phyloP scores from a whole-genome alignment of 2,888 invertebrate species.

The Drosophila neotestacea region DNA sequence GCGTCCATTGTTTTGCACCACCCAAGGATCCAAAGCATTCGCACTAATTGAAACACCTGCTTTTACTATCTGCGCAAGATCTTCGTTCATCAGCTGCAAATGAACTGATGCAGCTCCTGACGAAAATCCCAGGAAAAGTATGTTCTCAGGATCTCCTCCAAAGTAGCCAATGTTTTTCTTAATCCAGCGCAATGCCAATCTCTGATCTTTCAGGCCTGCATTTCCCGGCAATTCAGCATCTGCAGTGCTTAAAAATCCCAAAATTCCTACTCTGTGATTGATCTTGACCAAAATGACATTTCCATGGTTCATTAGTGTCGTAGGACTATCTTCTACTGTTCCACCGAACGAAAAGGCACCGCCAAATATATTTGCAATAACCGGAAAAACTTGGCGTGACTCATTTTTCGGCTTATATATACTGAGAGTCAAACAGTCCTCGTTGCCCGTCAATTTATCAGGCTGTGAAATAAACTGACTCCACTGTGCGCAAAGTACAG shows the following conservation, averaged over 20 bases:
- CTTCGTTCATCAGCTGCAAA: conserved; percentile 89
- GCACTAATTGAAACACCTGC: conserved; percentile 88
- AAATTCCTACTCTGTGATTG: conserved; percentile 90
- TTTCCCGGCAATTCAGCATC: conserved; percentile 87
- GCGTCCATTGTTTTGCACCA: conserved; percentile 86
- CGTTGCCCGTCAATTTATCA: conserved; percentile 86
- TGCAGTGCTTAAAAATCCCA: conserved; percentile 91
- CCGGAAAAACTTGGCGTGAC: conserved; percentile 85
- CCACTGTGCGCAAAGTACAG: conserved; percentile 88
- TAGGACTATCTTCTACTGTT: not conserved
- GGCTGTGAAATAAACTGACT: conserved; percentile 83
- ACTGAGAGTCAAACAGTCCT: conserved; percentile 89
- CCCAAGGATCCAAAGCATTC: conserved; percentile 88
- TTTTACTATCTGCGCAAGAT: conserved; percentile 56
- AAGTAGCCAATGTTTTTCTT: conserved; percentile 83
- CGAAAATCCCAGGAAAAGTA: conserved; percentile 90
- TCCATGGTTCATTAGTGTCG: conserved; percentile 87
- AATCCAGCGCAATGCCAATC: conserved; percentile 54
- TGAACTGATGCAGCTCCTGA: conserved; percentile 92
- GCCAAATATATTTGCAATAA: conserved; percentile 89
- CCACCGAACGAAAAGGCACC: conserved; percentile 90
- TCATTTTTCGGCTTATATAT: conserved; percentile 86
- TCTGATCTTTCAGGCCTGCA: conserved; percentile 57
- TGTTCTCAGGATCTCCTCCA: conserved; percentile 86
- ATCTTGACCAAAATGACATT: conserved; percentile 89